phyloP scores from a whole-genome alignment of 2,113 vertebrate species.

The Ceyx margarethae region DNA sequence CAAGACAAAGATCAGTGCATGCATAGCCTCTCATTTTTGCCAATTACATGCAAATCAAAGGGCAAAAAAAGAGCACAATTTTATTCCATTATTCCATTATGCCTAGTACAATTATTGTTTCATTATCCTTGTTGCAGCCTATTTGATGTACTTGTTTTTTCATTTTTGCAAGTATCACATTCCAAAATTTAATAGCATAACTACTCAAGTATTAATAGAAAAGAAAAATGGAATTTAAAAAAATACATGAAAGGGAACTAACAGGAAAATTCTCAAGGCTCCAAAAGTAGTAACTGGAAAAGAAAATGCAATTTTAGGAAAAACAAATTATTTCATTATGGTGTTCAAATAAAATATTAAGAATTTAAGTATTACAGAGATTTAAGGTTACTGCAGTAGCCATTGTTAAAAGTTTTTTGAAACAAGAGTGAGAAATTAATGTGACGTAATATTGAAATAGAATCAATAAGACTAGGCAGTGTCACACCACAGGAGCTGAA shows the following conservation, averaged over 20 bases:
- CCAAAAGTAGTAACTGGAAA: not conserved
- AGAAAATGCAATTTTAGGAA: not conserved
- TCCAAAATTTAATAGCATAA: not conserved
- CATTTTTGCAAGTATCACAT: not conserved
- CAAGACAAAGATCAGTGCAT: constrained; percentile 16
- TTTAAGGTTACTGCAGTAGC: not conserved
- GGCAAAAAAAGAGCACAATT: constrained; percentile 3
- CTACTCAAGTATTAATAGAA: not conserved
- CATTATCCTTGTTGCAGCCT: not conserved
- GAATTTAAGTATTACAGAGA: not conserved
- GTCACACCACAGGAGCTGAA: not conserved
- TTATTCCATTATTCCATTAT: constrained; percentile 31
- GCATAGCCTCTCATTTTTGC: not conserved
- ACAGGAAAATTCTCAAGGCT: not conserved
- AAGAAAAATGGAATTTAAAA: not conserved
- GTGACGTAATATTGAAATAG: not conserved
- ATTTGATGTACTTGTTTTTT: not conserved
- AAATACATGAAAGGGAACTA: not conserved
- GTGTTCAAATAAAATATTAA: not conserved
- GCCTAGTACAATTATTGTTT: not conserved
- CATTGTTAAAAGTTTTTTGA: not conserved
- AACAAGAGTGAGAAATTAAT: not conserved
- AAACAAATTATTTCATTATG: not conserved
- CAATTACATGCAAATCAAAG: constrained; percentile 44
- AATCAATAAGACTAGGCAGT: not conserved